Base-by-base conservation (phyloP, 1,140 invertebrate species). In the Nasonia giraulti region DNA sequence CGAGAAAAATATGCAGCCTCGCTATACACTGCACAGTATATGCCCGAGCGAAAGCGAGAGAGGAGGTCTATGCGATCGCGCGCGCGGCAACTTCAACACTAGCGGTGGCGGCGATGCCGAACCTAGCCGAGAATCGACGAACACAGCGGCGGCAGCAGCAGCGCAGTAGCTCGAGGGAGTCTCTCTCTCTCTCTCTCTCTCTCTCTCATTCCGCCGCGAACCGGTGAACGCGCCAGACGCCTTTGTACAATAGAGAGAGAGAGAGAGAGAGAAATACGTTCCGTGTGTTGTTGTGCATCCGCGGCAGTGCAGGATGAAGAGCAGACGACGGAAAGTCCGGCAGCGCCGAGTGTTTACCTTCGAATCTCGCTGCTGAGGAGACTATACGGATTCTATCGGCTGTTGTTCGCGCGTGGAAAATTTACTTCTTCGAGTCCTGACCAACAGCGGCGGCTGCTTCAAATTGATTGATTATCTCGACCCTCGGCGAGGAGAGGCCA, bases 201-300 rank as follows among this genome's bases (percentile, higher is more conserved):
- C 27, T 27, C 1, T 87, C 87, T 90, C 90, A 91, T 88, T 91
- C 89, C 89, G 90, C 90, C 88, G 88, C 87, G 89, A 90, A 88
- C 90, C 89, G 91, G 88, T 87, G 85, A 85, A 88, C 91, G 89
- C 90, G 89, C 86, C 87, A 87, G 85, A 86, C 86, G 87, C 44
- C 8, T 44, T 10, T 40, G 23, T 84, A 75, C 40, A 40, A 62
- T 7, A 20, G 4, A 27, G 27, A 27, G 27, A 1, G 27, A 27
- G 27, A 27, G 27, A 1, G 27, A 27, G 27, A 62, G 27, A 27
- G 27, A 62, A 8, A 62, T 17, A n/a, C 55, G 33, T 0, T 37
- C 33, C 33, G 33, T 62, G 20, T 62, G 17, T 20, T 62, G 17
- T 20, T 62, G 17, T 62, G 14, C 10, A 14, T 62, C 6, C 6